phyloP scores from a whole-genome alignment of 2,888 invertebrate species.

The Hermodice carunculata region DNA sequence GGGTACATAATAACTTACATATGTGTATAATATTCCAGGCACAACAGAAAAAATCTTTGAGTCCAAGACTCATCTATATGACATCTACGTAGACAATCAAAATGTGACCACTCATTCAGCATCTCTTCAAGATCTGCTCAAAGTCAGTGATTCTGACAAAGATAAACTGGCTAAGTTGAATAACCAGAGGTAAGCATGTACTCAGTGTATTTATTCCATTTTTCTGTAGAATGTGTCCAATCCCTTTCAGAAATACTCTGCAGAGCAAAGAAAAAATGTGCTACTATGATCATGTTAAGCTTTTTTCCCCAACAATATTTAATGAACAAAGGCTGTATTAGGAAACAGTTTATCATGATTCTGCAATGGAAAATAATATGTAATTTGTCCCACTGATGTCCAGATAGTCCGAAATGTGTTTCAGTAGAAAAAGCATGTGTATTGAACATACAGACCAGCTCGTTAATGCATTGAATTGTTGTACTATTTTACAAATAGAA shows the following conservation, averaged over 20 bases:
- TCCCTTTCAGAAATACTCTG: background rate
- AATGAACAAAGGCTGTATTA: too few species aligned
- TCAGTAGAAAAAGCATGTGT: too few species aligned
- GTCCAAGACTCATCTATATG: conserved; percentile 68
- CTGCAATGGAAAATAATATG: too few species aligned
- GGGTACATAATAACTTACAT: too few species aligned
- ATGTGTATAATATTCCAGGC: too few species aligned
- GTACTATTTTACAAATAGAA: too few species aligned
- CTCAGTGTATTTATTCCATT: background rate
- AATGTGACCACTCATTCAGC: conserved; percentile 60
- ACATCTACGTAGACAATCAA: conserved; percentile 70
- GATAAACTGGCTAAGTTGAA: conserved; percentile 66
- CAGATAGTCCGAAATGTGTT: too few species aligned
- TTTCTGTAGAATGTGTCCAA: background rate
- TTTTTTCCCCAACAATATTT: too few species aligned
- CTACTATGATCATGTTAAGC: background rate
- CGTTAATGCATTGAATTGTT: too few species aligned
- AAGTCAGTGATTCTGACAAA: conserved; percentile 65
- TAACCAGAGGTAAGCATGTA: conserved; percentile 60
- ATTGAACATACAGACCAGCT: too few species aligned
- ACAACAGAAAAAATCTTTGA: conserved; percentile 72
- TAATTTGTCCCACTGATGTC: too few species aligned
- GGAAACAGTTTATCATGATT: too few species aligned
- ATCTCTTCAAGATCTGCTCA: conserved; percentile 63
- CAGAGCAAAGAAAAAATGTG: background rate